Percentiles rank a stretch among this genome's conserved stretches.
Conservation (phyloP, 2,888 invertebrate species). For the Ormyrus rosae region DNA sequence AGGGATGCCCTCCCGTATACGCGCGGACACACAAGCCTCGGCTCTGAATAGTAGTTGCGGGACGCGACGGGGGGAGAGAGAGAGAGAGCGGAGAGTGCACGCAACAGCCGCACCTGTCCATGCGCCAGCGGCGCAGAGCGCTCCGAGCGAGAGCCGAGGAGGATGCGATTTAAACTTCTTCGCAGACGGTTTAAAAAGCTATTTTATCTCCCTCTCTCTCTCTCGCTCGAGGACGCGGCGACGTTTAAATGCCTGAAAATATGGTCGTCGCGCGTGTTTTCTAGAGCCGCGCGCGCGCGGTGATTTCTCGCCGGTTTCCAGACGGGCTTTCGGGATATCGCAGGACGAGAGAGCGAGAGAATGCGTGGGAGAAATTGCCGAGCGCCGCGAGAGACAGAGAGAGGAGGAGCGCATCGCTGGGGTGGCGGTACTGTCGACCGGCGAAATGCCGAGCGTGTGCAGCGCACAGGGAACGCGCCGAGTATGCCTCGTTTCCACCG, state of each 20-base stretch:
- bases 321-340: background rate
- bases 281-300: background rate
- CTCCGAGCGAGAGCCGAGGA: background rate
- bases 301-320: background rate
- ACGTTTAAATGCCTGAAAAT: no score
- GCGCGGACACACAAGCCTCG: background rate
- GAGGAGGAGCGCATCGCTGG: constrained; percentile 14
- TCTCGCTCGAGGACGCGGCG: no score
- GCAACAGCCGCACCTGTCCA: constrained; percentile 53
- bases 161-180: no score
- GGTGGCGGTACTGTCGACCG: constrained; percentile 42
- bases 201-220: no score
- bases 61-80: background rate
- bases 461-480: background rate
- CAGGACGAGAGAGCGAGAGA: constrained; percentile 10
- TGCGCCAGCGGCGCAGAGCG: constrained; percentile 7
- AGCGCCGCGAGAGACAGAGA: background rate
- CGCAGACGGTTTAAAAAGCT: no score
- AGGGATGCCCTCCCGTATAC: background rate
- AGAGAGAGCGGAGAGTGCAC: background rate
- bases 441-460: constrained; percentile 26
- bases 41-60: constrained; percentile 3
- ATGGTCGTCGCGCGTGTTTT: no score
- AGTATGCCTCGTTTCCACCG: constrained; percentile 10
- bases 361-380: constrained; percentile 14